Conservation (phyloP, 2,888 invertebrate genomes). For the Tachystola acroxantha region DNA sequence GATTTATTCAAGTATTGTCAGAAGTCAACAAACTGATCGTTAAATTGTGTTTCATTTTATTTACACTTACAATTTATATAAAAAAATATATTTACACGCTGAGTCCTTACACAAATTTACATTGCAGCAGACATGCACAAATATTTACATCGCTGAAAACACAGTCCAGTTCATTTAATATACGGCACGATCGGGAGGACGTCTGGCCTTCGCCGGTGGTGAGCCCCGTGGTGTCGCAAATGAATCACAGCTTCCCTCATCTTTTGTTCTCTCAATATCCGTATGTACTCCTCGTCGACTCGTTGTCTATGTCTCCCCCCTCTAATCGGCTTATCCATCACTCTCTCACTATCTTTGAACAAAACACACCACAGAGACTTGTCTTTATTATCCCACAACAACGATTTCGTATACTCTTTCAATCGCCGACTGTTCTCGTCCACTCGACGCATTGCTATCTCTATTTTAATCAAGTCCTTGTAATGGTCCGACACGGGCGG, state of each 20-base stretch:
- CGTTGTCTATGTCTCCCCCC: slow-evolving; percentile 41
- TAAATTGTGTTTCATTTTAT: slow-evolving; percentile 37
- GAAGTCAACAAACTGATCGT: slow-evolving; percentile 48
- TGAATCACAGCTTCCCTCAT: slow-evolving; percentile 64
- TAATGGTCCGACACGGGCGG: slow-evolving; percentile 63
- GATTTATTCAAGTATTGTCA: slow-evolving; percentile 51
- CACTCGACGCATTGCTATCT: slow-evolving; percentile 73
- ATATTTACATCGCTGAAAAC: slow-evolving; percentile 29
- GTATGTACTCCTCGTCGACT: slow-evolving; percentile 60
- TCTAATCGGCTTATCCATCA: slow-evolving; percentile 36
- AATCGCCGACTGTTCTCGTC: slow-evolving; percentile 71
- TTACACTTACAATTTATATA: slow-evolving; percentile 28
- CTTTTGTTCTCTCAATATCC: slow-evolving; percentile 58
- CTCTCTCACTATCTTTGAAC: slow-evolving; percentile 64
- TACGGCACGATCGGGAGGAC: slow-evolving; percentile 54
- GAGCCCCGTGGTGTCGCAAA: slow-evolving; percentile 64
- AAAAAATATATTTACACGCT: slow-evolving; percentile 58
- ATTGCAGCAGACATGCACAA: slow-evolving; percentile 31
- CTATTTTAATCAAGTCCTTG: slow-evolving; percentile 74
- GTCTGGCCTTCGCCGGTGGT: slow-evolving; percentile 60
- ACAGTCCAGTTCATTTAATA: slow-evolving; percentile 46
- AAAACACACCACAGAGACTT: slow-evolving; percentile 74
- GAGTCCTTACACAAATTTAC: slow-evolving; percentile 36
- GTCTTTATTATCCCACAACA: slow-evolving; percentile 73
- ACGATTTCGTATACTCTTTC: slow-evolving; percentile 71